Conservation (phyloP, 1,140 invertebrate genomes). For the Euglossa dilemma region DNA sequence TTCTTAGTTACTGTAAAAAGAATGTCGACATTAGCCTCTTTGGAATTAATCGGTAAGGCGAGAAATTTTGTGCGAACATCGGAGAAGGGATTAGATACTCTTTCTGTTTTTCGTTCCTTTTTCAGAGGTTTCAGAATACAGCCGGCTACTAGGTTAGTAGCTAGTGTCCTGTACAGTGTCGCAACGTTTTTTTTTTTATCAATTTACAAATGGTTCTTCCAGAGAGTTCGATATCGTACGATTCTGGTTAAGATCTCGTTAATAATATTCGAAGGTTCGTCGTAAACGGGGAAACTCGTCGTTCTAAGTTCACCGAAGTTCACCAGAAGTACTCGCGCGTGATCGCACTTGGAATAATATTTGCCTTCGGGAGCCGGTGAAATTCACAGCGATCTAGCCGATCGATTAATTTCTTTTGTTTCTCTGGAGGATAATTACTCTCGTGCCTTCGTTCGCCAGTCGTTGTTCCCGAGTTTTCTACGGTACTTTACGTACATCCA, state of each 20-base stretch:
- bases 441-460: neutral
- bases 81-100: no score
- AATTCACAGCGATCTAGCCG: neutral
- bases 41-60: no score
- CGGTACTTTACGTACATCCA: conserved; percentile 6
- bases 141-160: no score
- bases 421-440: neutral
- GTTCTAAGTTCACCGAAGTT: neutral
- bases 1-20: no score
- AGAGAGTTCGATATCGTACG: neutral
- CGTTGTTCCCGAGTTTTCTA: conserved; percentile 13
- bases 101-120: no score
- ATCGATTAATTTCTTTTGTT: conserved; percentile 23
- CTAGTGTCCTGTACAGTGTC: no score
- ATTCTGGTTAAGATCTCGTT: neutral
- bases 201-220: no score
- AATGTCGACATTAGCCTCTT: no score
- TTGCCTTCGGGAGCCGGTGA: neutral
- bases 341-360: neutral
- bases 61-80: no score
- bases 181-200: no score
- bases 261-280: no score
- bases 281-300: neutral
- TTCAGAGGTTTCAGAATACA: no score
- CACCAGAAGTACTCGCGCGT: neutral